These are phyloP conservation scores for Drosophila rellima DNA, from an alignment of 2,888 invertebrate species.

Conservation along the genomic window DNA sequence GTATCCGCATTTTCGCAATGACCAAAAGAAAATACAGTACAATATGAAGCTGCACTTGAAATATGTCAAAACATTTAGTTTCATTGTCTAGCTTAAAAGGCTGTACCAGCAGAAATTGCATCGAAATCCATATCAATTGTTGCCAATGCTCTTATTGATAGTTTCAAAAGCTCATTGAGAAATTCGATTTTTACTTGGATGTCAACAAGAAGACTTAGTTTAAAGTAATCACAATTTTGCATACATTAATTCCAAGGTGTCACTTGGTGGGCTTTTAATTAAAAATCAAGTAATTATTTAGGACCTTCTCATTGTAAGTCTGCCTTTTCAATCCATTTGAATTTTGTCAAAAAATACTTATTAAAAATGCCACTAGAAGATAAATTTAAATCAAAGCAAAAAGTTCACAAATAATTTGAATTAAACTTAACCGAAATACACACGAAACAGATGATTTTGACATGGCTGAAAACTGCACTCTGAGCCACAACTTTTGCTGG, in stretches of 20 bases:
- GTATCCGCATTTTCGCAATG: conserved; percentile 13
- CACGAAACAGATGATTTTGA: not conserved
- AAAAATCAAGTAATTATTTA: not conserved
- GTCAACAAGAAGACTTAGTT: not conserved
- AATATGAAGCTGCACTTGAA: conserved; percentile 10
- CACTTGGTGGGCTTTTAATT: not conserved
- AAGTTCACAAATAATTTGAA: not conserved
- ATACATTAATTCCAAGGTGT: not conserved
- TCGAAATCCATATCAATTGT: not conserved
- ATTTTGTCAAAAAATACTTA: not conserved
- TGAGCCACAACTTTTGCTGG: not conserved
- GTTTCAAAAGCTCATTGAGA: not conserved
- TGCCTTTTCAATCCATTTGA: not conserved
- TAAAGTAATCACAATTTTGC: not conserved
- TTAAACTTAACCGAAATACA: not conserved
- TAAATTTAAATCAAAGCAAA: not conserved
- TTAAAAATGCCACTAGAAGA: not conserved
- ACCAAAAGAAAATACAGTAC: not conserved
- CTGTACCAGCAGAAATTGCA: not conserved
- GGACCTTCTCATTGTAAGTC: not conserved
- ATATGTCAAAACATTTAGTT: not conserved
- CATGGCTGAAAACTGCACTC: not conserved
- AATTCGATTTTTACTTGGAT: not conserved
- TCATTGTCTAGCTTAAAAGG: not conserved
- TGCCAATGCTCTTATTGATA: not conserved